These are phyloP conservation scores for Chelonoidis abingdonii DNA, from an alignment of 2,113 vertebrate genomes.

Conservation along the genomic window DNA sequence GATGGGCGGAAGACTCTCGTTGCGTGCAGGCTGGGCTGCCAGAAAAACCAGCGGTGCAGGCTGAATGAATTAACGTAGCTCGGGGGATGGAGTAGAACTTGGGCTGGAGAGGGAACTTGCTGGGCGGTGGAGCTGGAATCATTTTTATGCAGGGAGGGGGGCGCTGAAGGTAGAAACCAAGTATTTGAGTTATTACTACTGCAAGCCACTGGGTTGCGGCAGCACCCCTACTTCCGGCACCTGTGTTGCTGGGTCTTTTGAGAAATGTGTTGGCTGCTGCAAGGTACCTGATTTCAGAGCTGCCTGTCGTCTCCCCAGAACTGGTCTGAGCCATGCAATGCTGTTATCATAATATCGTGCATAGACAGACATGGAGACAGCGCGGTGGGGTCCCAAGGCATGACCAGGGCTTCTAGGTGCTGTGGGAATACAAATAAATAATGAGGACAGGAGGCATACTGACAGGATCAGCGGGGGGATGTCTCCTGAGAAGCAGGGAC, in stretches of 20 bases:
- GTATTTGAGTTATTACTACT: no score
- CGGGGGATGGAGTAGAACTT: neutral
- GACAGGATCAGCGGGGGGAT: fast-evolving
- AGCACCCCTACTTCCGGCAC: no score
- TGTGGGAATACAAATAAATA: neutral
- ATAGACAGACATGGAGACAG: neutral
- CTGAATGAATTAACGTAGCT: neutral
- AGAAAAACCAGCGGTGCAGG: neutral
- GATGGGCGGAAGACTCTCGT: neutral
- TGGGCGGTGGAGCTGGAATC: neutral
- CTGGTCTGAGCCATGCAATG: neutral
- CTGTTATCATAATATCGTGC: neutral
- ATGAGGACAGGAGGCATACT: no score
- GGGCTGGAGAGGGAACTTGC: no score
- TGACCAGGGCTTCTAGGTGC: no score
- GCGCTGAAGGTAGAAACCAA: no score
- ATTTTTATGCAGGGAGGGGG: no score
- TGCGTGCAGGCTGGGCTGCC: neutral
- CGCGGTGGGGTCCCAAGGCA: fast-evolving
- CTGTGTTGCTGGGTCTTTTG: neutral
- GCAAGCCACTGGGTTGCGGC: no score
- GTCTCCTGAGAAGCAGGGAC: no score
- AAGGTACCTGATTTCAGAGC: neutral
- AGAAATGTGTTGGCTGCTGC: neutral
- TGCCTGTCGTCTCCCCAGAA: neutral